A percentile compares a stretch with the other conserved stretches of the same genome.
These are phyloP conservation scores for Physeter macrocephalus DNA, from an alignment of 2,113 vertebrate species.

Conservation along the genomic window DNA sequence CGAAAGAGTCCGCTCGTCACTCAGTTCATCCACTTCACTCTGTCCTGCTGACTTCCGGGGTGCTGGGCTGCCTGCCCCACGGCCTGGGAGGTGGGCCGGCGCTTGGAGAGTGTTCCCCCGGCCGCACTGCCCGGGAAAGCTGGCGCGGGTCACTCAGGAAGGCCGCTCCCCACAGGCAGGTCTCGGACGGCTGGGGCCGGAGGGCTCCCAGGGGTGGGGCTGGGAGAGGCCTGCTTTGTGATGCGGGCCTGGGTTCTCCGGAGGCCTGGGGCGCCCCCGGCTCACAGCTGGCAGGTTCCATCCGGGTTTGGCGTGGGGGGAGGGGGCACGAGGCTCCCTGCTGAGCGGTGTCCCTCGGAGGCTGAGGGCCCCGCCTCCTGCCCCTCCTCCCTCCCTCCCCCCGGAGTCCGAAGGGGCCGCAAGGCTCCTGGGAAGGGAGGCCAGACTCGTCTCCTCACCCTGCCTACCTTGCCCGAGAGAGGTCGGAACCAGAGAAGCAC, in stretches of 20 bases:
- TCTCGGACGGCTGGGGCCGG: not conserved
- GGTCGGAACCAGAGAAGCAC: not conserved
- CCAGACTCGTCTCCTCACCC: not conserved
- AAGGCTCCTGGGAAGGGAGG: not conserved
- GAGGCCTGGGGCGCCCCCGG: not conserved
- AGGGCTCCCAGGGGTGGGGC: not conserved
- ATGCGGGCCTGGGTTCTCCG: not conserved
- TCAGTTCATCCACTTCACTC: not conserved
- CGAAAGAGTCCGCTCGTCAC: not conserved
- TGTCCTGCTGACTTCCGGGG: too few relatives aligned
- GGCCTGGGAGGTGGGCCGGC: not conserved
- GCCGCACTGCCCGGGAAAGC: not conserved
- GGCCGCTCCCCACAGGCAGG: fast-evolving
- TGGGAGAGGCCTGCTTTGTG: conserved; percentile 43
- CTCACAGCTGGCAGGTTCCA: not conserved
- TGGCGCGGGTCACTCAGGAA: not conserved
- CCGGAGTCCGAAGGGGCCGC: not conserved
- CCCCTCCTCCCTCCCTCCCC: not conserved
- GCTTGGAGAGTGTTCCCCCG: not conserved
- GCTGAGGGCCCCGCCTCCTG: not conserved
- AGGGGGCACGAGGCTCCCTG: not conserved
- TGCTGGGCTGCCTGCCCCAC: not conserved
- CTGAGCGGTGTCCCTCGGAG: fast-evolving
- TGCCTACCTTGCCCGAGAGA: not conserved
- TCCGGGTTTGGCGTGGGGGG: not conserved